Base-by-base conservation (phyloP, 2,888 invertebrate species). In the Chloromyia formosa region DNA sequence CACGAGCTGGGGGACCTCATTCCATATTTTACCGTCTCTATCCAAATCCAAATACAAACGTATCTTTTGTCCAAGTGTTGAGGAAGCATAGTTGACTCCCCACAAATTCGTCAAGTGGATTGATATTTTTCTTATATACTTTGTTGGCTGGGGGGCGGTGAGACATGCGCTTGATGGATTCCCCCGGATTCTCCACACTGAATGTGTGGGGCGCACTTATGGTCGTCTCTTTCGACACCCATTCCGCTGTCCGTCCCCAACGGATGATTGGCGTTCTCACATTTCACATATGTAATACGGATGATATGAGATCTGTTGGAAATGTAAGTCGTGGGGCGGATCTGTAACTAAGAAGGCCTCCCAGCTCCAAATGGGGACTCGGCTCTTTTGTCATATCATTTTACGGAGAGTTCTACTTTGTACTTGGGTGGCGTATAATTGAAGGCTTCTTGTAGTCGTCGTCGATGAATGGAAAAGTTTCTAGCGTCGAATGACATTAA, bases 231-330 rank as follows among this genome's bases (percentile, higher is more conserved):
- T 71, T 69, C 68, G 68, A 14, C 40, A 16, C 35, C 22, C 54
- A 16, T 16, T 18, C 42, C 58, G 56, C 40, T 58, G 40, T 23
- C 71, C 71, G 42, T 64, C 62, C 62, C 71, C 56, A 40, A 20
- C 71, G 69, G 42, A 16, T 71, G 71, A 71, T 71, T 71, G 71
- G 71, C 71, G 71, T 71, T 71, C 71, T 71, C 71, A 56, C 71
- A 71, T 71, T 71, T 56, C 71, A 71, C 71, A 69, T 71, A 71
- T 69, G 66, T 66, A 66, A 66, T 66, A 7, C 27, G 49, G n/a
- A 20, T 66, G 66, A 66, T 69, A 54, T 69, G 68, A 69, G 68
- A 54, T 54, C 54, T 69, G 23, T n/a, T 16, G 27, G 18, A n/a
- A 23, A 27, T 54, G 27, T 23, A 69, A 54, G 68, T 23, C 68